A percentile compares a stretch with the other conserved stretches of the same genome.
phyloP scores from a whole-genome alignment of 2,888 invertebrate genomes.

The Gasteruption jaculator region DNA sequence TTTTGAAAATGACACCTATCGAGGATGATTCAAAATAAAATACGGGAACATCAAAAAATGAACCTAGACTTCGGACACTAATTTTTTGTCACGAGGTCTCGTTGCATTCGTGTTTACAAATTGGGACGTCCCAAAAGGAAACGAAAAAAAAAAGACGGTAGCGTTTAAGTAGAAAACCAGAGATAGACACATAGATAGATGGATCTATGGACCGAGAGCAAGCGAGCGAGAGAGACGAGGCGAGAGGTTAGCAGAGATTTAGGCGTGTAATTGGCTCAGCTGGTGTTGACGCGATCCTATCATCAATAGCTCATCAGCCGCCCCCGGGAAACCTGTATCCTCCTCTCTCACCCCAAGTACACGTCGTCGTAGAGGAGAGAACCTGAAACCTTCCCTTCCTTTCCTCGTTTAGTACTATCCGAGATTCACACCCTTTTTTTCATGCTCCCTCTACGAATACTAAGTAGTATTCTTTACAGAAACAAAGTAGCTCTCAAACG shows the following conservation, averaged over 20 bases:
- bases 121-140: not conserved
- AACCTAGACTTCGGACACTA: not conserved
- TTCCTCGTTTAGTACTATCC: conserved; percentile 16
- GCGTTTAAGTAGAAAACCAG: not conserved
- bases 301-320: conserved; percentile 62
- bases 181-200: conserved; percentile 4
- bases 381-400: conserved; percentile 2
- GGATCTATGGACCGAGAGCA: conserved; percentile 19
- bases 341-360: conserved; percentile 20
- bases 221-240: conserved; percentile 24
- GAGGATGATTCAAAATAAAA: no score
- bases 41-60: no score
- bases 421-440: conserved; percentile 15
- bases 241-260: conserved; percentile 44
- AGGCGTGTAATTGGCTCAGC: conserved; percentile 62
- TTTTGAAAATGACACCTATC: no score
- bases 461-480: conserved; percentile 24
- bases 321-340: conserved; percentile 50
- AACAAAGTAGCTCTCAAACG: conserved; percentile 16
- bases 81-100: conserved; percentile 7
- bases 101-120: conserved; percentile 27
- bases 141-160: no score
- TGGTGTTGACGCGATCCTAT: conserved; percentile 60
- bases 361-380: not conserved
- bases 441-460: conserved; percentile 25